Base-by-base conservation (phyloP, 1,140 invertebrate species). In the Aphelenchoides avenae region DNA sequence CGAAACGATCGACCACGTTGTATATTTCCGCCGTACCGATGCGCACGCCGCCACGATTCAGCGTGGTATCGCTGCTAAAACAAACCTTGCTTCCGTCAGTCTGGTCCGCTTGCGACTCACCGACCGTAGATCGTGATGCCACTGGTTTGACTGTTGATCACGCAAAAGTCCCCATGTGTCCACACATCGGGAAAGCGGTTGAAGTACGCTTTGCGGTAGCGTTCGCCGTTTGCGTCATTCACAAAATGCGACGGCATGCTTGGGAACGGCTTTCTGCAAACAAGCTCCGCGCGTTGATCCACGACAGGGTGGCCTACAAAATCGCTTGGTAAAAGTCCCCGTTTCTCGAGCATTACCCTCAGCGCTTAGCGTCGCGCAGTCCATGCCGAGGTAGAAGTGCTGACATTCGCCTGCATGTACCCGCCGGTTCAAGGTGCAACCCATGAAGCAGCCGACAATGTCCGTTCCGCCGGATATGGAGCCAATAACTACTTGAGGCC, bases 11-110 rank as follows among this genome's bases (percentile, higher is more conserved):
- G 42, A 83, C 82, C 55, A 84, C 78, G 68, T 81, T 79, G 62
- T 85, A 85, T 52, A 85, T 83, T 77, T 85, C 84, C 15, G 83
- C 81, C 70, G 81, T 83, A 22, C 84, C 84, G 78, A 85, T 84
- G 26, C 84, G 68, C 3, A 84, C 82, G 31, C 84, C 84, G 77
- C 81, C 83, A 22, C 83, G 82, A 75, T 85, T 85, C n/a, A 85
- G 66, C 1, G 83, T 84, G 0, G 82, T 83, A 77, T 85, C 84
- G 77, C 81, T 82, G 54, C 36, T 76, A 71, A 57, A 53, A 43
- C 56, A 9, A 40, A 29, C 48, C 36, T 15, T 42, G 15, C n/a
- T n/a, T n/a, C n/a, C 7, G 41, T 7, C 18, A 43, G 30, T 11
- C 41, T 7, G 15, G 46, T 31, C 46, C n/a, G 20, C 24, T 5